Percentiles rank a stretch among this genome's conserved stretches.
These are phyloP conservation scores for Sebastes minor DNA, from an alignment of 2,797 vertebrate genomes.

Conservation along the genomic window DNA sequence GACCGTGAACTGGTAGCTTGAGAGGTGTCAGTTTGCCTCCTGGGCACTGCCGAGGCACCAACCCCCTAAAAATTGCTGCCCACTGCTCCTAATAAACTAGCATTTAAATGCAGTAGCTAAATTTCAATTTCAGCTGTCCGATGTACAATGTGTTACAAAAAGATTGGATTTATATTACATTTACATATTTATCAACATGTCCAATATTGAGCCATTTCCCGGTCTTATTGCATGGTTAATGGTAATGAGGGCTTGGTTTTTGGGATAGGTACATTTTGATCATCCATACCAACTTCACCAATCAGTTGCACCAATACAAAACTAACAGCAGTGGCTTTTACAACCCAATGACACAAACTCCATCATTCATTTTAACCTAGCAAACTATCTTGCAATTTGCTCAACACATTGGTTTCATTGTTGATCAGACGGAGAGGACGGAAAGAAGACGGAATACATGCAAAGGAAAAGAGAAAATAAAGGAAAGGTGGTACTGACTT, in stretches of 20 bases:
- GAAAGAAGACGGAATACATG: conserved; percentile 18
- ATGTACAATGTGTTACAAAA: no score
- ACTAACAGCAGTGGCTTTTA: background rate
- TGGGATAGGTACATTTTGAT: background rate
- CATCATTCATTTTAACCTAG: background rate
- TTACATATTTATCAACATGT: background rate
- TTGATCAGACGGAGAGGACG: background rate
- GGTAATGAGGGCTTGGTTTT: background rate
- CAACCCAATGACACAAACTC: background rate
- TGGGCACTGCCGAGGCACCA: no score
- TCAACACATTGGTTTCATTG: background rate
- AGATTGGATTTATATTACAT: no score
- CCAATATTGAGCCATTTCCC: background rate
- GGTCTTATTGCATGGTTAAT: background rate
- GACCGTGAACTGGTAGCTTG: no score
- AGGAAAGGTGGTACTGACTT: background rate
- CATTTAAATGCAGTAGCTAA: no score
- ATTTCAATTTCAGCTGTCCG: no score
- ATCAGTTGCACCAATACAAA: background rate
- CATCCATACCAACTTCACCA: background rate
- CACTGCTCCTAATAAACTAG: no score
- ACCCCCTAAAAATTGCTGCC: no score
- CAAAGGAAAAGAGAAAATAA: conserved; percentile 2
- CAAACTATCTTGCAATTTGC: background rate
- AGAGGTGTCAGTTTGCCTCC: no score